Evolutionary conservation across 2,888 invertebrate species (phyloP).

Genomic region (Acleris holmiana): DNA sequence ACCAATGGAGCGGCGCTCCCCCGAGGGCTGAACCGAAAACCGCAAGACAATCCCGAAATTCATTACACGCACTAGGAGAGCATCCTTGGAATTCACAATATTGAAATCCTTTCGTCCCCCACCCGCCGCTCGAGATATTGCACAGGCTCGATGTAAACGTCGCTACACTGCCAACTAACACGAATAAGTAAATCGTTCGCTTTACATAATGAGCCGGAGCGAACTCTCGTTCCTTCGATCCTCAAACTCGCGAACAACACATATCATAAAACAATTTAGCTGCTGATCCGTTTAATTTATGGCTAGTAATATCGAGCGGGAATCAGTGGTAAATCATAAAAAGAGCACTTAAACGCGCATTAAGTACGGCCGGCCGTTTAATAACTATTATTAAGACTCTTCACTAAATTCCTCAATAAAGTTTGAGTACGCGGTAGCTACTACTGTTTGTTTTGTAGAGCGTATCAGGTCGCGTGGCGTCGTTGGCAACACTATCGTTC

Average conservation of each 20-base stretch:
- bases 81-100: slow-evolving; percentile 83
- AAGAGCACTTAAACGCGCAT: slow-evolving; percentile 76
- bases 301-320: slow-evolving; percentile 69
- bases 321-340: slow-evolving; percentile 81
- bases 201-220: slow-evolving; percentile 48
- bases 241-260: slow-evolving; percentile 50
- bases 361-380: slow-evolving; percentile 76
- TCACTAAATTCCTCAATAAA: slow-evolving; percentile 73
- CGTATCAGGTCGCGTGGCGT: background rate
- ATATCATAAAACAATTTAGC: slow-evolving; percentile 79
- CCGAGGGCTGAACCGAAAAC: slow-evolving; percentile 70
- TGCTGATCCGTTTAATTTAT: slow-evolving; percentile 76
- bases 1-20: slow-evolving; percentile 61
- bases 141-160: slow-evolving; percentile 56
- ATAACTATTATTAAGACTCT: slow-evolving; percentile 81
- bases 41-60: slow-evolving; percentile 82
- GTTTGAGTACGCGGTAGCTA: slow-evolving; percentile 49
- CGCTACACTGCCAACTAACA: slow-evolving; percentile 63
- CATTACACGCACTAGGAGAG: slow-evolving; percentile 76
- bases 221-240: background rate
- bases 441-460: slow-evolving; percentile 47
- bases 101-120: slow-evolving; percentile 67
- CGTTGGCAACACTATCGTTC: slow-evolving; percentile 4
- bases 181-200: slow-evolving; percentile 66
- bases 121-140: slow-evolving; percentile 58